Evolutionary conservation across 2,888 invertebrate genomes (phyloP).

Genomic region (Horisme vitalbata): DNA sequence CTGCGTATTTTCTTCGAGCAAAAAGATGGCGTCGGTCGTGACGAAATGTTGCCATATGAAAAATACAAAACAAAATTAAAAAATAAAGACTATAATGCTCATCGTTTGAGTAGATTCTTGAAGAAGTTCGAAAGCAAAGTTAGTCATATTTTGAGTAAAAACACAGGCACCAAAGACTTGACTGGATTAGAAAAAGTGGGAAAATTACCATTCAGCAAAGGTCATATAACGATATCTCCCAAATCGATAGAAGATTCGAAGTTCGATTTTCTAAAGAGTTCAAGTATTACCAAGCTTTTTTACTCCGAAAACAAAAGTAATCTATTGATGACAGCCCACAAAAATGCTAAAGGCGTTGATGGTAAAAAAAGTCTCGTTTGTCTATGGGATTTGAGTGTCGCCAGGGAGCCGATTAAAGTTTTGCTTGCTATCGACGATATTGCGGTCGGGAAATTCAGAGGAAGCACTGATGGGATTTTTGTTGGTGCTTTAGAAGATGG

Average conservation of each 20-base stretch:
- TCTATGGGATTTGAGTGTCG: conserved; percentile 68
- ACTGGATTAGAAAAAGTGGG: conserved; percentile 48
- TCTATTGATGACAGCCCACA: conserved; percentile 63
- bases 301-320: conserved; percentile 61
- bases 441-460: conserved; percentile 54
- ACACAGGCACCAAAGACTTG: conserved; percentile 47
- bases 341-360: conserved; percentile 35
- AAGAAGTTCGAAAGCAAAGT: conserved; percentile 61
- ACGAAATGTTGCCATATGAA: conserved; percentile 60
- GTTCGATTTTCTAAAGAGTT: conserved; percentile 44
- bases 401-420: conserved; percentile 60
- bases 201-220: conserved; percentile 65
- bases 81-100: conserved; percentile 48
- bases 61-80: conserved; percentile 60
- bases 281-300: conserved; percentile 51
- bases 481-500: conserved; percentile 68
- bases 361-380: conserved; percentile 54
- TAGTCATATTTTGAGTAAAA: conserved; percentile 54
- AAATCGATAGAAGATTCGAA: conserved; percentile 44
- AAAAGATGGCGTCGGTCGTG: conserved; percentile 64
- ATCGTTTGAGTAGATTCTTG: conserved; percentile 58
- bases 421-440: conserved; percentile 64
- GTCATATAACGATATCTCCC: conserved; percentile 50
- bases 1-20: conserved; percentile 70
- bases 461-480: conserved; percentile 61